Percentiles rank a stretch among this genome's conserved stretches.
Conservation (phyloP, 2,797 vertebrate genomes). For the Sebastiscus albofasciatus region DNA sequence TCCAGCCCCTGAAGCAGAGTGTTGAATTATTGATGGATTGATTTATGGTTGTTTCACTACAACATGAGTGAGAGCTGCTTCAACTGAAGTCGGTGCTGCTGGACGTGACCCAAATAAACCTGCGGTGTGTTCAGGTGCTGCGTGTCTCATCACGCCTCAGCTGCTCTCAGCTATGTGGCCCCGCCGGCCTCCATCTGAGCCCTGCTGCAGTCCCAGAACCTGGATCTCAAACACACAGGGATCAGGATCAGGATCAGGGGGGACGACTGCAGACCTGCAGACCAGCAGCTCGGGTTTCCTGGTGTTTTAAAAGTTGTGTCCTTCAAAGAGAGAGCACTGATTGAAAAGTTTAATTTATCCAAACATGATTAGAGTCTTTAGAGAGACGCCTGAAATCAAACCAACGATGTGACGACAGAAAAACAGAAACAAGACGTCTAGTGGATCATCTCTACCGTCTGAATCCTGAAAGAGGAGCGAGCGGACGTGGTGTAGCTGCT, state of each 20-base stretch:
- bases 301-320: background rate
- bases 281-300: background rate
- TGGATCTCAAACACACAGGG: background rate
- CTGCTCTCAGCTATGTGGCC: slow-evolving; percentile 51
- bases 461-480: too few relatives aligned
- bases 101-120: slow-evolving; percentile 35
- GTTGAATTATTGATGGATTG: background rate
- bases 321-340: background rate
- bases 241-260: background rate
- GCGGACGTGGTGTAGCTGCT: background rate
- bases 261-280: background rate
- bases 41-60: background rate
- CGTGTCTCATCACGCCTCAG: slow-evolving; percentile 56
- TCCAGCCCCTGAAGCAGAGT: background rate
- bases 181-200: slow-evolving; percentile 31
- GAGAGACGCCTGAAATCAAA: background rate
- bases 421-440: background rate
- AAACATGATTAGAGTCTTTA: background rate
- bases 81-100: background rate
- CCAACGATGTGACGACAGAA: background rate
- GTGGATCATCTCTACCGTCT: too few relatives aligned
- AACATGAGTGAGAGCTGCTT: background rate
- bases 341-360: background rate
- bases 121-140: slow-evolving; percentile 31
- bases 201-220: slow-evolving; percentile 1